Base-by-base conservation (phyloP, 2,888 invertebrate species). In the Epicampocera succincta region DNA sequence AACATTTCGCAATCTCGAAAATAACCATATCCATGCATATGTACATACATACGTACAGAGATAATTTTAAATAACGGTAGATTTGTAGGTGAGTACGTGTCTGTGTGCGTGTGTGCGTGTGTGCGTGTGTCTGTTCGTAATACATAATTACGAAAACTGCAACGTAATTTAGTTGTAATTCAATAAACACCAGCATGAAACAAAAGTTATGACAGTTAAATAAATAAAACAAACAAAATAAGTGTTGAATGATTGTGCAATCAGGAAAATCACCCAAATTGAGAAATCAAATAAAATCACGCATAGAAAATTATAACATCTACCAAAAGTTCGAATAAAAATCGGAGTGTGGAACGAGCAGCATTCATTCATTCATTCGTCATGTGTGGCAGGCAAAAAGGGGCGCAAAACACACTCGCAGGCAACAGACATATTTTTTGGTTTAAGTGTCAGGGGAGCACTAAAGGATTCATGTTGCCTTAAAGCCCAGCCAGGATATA, bases 391-490 rank as follows among this genome's bases (percentile, higher is more conserved):
- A 69, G 61, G 50, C 15, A 15, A 61, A 17, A 72, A 21, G 71
- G 74, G 58, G 52, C 42, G 54, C n/a, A 40, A 29, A 54, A 52
- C 25, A 48, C 63, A 60, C 60, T 21, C 19, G 17, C 52, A 61
- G 63, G 50, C 5, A 63, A 60, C 66, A 63, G 3, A 54, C 61
- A 61, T 42, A 52, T 40, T 40, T 63, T 58, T 15, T 83, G 69
- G 48, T 63, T 82, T 85, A 88, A 89, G 87, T 88, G 85, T 85
- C 85, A 87, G 84, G 89, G 88, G 89, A 89, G 86, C 85, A 86
- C 86, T 87, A 87, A 87, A 89, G 86, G 87, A 88, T 86, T 86
- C 84, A 78, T 84, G 42, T 78, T 78, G 71, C 74, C 73, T 38
- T 54, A 9, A 80, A 84, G 73, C 58, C 29, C 21, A 54, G 33